Base-by-base conservation (phyloP, 2,888 invertebrate genomes). In the Drosophila putrida region DNA sequence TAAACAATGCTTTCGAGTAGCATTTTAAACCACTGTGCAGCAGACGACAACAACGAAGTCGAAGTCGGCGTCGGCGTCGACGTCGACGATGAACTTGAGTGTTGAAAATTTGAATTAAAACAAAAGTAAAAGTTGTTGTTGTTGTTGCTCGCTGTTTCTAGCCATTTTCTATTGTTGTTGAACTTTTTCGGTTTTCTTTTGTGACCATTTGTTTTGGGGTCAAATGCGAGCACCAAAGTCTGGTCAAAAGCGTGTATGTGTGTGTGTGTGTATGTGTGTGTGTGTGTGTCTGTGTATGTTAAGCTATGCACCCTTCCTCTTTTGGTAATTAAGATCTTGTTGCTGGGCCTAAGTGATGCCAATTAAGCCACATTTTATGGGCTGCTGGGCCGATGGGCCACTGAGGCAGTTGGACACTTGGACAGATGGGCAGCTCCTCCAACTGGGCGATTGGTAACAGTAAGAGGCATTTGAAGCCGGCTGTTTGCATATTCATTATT, bases 71-170 rank as follows among this genome's bases (percentile, higher is more conserved):
- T 5, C 31, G 15, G 10, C 53, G 10, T 31, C 62, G 49, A 54
- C 59, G 54, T n/a, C 51, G 62, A 46, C 64, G 70, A 59, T 85
- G 85, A 87, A 89, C 89, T 88, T 86, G 87, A 78, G 75, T 85
- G 81, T 88, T 79, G 82, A 79, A 86, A 82, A 80, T 67, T 64
- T 47, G 60, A 84, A 80, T 65, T 72, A 66, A 76, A 85, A 77
- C 71, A 88, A 89, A 89, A 89, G 89, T 88, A 89, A 89, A 89
- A 89, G 86, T 79, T 78, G 81, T 71, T 82, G 71, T 67, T 80
- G 76, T 60, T n/a, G 36, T 46, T 50, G 58, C 57, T 57, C 59
- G 70, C 43, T 71, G 75, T 75, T 75, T 70, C 75, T 69, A 69
- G 64, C 50, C 69, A 69, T 75, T 76, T 76, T 72, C 75, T 62